Evolutionary conservation across 2,888 invertebrate genomes (phyloP).

Genomic region (Drosophila pseudotakahashii): DNA sequence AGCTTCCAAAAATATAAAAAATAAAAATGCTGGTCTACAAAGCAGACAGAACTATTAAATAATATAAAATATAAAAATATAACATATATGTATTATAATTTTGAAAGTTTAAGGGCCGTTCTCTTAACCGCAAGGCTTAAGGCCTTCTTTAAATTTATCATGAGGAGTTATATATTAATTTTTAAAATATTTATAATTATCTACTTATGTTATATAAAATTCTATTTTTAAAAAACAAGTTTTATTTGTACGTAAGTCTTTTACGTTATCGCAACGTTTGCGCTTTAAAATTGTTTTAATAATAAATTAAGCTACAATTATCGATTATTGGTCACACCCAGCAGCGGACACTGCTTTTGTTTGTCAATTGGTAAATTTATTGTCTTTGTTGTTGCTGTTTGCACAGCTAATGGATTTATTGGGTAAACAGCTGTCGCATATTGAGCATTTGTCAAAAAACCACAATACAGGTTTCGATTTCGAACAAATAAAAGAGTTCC

Average conservation of each 20-base stretch:
- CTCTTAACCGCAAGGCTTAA: too few relatives aligned
- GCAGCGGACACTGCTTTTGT: slow-evolving; percentile 58
- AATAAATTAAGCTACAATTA: slow-evolving; percentile 70
- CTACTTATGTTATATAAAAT: neutral
- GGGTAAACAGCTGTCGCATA: slow-evolving; percentile 76
- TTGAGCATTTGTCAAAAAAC: slow-evolving; percentile 75
- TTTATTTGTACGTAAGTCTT: neutral
- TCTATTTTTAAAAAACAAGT: neutral
- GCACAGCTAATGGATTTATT: slow-evolving; percentile 77
- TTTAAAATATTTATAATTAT: too few relatives aligned
- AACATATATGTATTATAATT: neutral
- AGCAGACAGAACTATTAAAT: neutral
- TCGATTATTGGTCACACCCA: slow-evolving; percentile 71
- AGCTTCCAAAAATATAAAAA: neutral
- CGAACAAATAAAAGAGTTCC: slow-evolving; percentile 37
- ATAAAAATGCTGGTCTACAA: neutral
- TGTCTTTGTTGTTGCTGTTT: slow-evolving; percentile 56
- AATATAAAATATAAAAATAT: neutral
- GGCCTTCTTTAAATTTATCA: too few relatives aligned
- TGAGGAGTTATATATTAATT: too few relatives aligned
- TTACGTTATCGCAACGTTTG: neutral
- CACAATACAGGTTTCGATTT: slow-evolving; percentile 60
- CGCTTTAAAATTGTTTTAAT: slow-evolving; percentile 48
- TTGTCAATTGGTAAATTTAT: slow-evolving; percentile 62
- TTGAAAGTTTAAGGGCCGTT: too few relatives aligned